phyloP scores from a whole-genome alignment of 92 coral and sea anemone species.

The Porites divaricata region DNA sequence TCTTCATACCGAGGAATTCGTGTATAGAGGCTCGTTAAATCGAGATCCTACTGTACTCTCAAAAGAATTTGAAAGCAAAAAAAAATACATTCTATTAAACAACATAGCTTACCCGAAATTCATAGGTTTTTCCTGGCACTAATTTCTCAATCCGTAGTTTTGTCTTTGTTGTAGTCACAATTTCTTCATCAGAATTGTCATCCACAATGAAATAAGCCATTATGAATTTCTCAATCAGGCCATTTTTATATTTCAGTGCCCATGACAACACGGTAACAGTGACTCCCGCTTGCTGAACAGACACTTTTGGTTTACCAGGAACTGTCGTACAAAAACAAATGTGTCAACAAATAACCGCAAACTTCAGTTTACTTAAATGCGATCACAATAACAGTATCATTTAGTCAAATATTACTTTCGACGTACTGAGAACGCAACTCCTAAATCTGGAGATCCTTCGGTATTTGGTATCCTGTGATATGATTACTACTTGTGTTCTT shows the following conservation, averaged over 20 bases:
- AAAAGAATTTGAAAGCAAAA: background rate
- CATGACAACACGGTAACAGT: background rate
- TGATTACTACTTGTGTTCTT: too few relatives aligned
- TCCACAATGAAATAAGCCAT: background rate
- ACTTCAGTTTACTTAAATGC: too few relatives aligned
- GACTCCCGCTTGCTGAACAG: background rate
- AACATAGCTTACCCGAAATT: background rate
- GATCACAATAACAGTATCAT: too few relatives aligned
- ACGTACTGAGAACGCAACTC: too few relatives aligned
- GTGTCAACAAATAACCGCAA: background rate
- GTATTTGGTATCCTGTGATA: too few relatives aligned
- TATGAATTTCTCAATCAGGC: background rate
- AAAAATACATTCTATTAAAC: background rate
- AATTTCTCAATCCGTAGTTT: background rate
- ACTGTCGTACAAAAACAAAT: background rate
- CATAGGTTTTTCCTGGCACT: background rate
- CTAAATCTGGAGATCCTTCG: too few relatives aligned
- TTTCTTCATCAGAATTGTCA: background rate
- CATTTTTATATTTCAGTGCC: background rate
- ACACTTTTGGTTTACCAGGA: background rate
- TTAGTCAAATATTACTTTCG: too few relatives aligned
- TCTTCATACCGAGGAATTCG: too few relatives aligned
- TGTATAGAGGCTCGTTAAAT: too few relatives aligned
- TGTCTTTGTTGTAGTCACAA: background rate
- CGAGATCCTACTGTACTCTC: too few relatives aligned